Percentiles rank a stretch among this genome's conserved stretches.
phyloP scores from a whole-genome alignment of 2,888 invertebrate genomes.

The Cantharis rufa region DNA sequence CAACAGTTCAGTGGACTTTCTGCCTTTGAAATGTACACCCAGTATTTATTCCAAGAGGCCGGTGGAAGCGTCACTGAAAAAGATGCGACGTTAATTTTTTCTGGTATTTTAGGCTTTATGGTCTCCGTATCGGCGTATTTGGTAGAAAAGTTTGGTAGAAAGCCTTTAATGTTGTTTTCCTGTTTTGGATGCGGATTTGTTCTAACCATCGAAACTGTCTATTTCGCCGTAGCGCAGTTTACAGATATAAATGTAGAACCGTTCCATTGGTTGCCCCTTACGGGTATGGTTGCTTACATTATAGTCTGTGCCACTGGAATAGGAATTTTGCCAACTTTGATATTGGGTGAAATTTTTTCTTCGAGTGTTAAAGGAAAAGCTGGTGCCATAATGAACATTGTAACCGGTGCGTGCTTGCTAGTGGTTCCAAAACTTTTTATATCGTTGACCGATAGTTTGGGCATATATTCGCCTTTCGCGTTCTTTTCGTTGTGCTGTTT shows the following conservation, averaged over 20 bases:
- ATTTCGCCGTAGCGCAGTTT: conserved; percentile 40
- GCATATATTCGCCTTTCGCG: conserved; percentile 45
- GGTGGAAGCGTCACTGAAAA: conserved; percentile 44
- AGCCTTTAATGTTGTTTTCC: conserved; percentile 41
- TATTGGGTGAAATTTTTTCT: conserved; percentile 45
- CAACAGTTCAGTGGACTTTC: conserved; percentile 45
- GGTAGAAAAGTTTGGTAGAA: conserved; percentile 44
- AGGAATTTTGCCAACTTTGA: conserved; percentile 44
- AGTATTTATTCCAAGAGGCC: conserved; percentile 47
- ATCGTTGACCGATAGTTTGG: conserved; percentile 41
- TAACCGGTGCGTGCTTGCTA: conserved; percentile 38
- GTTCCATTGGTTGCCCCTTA: conserved; percentile 45
- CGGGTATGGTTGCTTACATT: conserved; percentile 43
- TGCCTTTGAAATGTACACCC: conserved; percentile 43
- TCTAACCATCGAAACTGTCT: conserved; percentile 38
- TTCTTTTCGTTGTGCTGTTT: conserved; percentile 42
- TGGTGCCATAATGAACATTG: conserved; percentile 39
- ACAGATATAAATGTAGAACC: conserved; percentile 24
- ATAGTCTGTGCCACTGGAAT: conserved; percentile 34
- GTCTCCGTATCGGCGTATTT: conserved; percentile 33
- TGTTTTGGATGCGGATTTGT: conserved; percentile 36
- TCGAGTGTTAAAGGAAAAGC: conserved; percentile 47
- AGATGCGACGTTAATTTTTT: conserved; percentile 44
- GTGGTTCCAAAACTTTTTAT: conserved; percentile 45
- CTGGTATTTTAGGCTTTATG: conserved; percentile 27